A percentile compares a stretch with the other conserved stretches of the same genome.
These are phyloP conservation scores for Sinonovacula constricta DNA, from an alignment of 1,140 invertebrate species.

Conservation along the genomic window DNA sequence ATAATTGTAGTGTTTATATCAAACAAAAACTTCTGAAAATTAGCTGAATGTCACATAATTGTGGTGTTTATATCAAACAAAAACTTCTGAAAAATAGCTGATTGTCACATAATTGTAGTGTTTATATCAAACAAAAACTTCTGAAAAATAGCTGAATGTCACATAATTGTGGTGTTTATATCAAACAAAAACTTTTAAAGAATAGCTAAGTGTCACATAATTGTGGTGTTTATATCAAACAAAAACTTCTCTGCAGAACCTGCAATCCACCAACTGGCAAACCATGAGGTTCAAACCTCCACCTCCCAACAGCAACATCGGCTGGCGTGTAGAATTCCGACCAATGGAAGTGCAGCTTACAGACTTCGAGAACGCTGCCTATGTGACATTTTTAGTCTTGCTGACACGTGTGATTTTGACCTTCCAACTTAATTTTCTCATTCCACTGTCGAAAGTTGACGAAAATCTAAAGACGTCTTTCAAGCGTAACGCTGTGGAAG, in stretches of 20 bases:
- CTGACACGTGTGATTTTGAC: constrained; percentile 98
- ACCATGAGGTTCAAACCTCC: constrained; percentile 99
- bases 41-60: no score
- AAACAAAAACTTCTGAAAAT: no score
- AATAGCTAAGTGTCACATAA: no score
- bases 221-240: no score
- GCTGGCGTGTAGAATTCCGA: constrained; percentile 99
- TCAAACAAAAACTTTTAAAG: no score
- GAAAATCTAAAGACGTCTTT: constrained; percentile 98
- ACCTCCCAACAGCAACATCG: constrained; percentile 87
- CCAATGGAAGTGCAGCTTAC: constrained; percentile 99
- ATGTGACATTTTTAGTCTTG: constrained; percentile 98
- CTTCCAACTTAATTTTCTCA: constrained; percentile 96
- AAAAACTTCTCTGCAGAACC: constrained; percentile 90
- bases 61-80: no score
- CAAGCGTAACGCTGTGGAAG: constrained; percentile 89
- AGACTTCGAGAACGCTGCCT: constrained; percentile 99
- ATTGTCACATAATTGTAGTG: neutral
- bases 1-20: no score
- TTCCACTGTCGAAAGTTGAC: constrained; percentile 99
- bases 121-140: no score
- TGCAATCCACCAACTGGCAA: constrained; percentile 99
- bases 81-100: no score
- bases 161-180: no score
- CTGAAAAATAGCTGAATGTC: no score